Evolutionary conservation across 1,140 invertebrate genomes (phyloP).

Genomic region (Meloidogyne chitwoodi): DNA sequence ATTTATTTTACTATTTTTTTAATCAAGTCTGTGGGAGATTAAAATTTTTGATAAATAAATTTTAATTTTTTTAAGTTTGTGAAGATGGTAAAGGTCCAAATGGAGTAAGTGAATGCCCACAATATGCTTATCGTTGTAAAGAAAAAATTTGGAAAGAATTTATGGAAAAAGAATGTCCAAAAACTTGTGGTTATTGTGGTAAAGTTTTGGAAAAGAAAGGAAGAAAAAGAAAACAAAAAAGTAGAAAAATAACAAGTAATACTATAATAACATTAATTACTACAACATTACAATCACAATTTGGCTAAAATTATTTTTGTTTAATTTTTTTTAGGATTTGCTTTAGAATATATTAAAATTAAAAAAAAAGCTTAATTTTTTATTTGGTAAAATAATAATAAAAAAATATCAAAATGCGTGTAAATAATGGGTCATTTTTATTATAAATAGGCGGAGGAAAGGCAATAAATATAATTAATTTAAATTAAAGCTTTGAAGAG

Average conservation of each 20-base stretch:
- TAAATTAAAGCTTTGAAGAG: not conserved
- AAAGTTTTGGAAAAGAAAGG: not conserved
- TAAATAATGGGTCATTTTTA: not conserved
- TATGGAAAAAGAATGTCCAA: conserved; percentile 14
- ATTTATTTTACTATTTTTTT: too few species aligned
- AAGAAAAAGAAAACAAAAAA: not conserved
- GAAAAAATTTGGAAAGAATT: conserved; percentile 11
- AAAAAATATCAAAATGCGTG: not conserved
- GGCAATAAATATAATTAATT: not conserved
- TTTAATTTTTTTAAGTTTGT: conserved; percentile 7
- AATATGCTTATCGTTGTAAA: not conserved
- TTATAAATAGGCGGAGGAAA: not conserved
- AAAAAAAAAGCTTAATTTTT: not conserved
- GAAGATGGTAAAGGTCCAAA: conserved; percentile 1
- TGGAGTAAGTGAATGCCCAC: conserved; percentile 4
- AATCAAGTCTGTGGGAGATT: too few species aligned
- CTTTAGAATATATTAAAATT: too few species aligned
- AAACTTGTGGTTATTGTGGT: conserved; percentile 4
- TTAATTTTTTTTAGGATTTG: too few species aligned
- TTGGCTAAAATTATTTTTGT: not conserved
- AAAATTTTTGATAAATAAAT: too few species aligned
- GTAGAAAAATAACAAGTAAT: not conserved
- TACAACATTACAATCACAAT: not conserved
- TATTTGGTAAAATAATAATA: not conserved
- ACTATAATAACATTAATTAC: not conserved